These are phyloP conservation scores for Graptemys geographica DNA, from an alignment of 2,797 vertebrate species.

Conservation along the genomic window DNA sequence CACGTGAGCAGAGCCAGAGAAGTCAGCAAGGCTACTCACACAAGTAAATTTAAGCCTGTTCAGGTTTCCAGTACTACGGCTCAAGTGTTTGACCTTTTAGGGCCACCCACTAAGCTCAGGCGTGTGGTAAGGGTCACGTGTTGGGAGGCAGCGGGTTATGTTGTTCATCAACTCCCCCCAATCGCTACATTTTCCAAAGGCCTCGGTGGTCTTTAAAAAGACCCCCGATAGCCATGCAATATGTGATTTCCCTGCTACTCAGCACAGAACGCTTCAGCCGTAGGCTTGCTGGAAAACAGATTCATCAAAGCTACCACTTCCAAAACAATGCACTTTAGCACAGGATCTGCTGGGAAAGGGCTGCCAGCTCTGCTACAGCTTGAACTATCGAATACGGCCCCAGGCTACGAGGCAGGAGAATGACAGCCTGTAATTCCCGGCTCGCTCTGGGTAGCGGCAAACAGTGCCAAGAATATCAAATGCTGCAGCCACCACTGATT, in stretches of 20 bases:
- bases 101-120: fast-evolving
- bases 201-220: neutral
- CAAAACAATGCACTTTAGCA: neutral
- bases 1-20: neutral
- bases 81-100: neutral
- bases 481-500: constrained; percentile 14
- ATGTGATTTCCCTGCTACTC: neutral
- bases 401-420: constrained; percentile 63
- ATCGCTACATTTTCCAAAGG: neutral
- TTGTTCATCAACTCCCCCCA: neutral
- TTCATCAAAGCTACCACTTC: neutral
- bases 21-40: neutral
- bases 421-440: constrained; percentile 51
- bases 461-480: constrained; percentile 47
- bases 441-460: constrained; percentile 47
- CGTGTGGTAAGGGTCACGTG: neutral
- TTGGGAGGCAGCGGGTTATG: neutral
- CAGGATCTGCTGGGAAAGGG: constrained; percentile 40
- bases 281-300: neutral
- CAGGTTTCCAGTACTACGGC: fast-evolving
- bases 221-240: fast-evolving
- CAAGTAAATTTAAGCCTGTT: neutral
- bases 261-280: neutral
- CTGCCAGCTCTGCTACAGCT: constrained; percentile 62
- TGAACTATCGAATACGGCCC: constrained; percentile 62